A percentile compares a stretch with the other conserved stretches of the same genome.
Conservation (phyloP, 2,888 invertebrate genomes). For the Sphaeridia pumilis region DNA sequence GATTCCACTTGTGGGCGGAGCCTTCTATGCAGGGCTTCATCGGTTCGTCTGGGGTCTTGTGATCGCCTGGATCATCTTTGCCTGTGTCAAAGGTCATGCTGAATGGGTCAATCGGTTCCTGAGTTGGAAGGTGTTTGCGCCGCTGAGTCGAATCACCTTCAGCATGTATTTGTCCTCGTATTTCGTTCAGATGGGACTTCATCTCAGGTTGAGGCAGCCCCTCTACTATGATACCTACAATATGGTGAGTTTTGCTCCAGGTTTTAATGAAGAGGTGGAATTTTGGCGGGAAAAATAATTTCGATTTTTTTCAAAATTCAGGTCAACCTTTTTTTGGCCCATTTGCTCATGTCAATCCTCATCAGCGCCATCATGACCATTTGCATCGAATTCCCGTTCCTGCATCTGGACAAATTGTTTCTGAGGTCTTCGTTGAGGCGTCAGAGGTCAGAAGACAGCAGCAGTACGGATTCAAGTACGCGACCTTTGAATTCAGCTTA, state of each 20-base stretch:
- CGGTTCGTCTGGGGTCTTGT: slow-evolving; percentile 28
- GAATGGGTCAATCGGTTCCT: slow-evolving; percentile 21
- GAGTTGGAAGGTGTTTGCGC: slow-evolving; percentile 23
- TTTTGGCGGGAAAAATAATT: background rate
- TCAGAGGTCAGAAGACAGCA: too few species aligned
- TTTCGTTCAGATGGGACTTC: slow-evolving; percentile 8
- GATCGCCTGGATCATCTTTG: slow-evolving; percentile 35
- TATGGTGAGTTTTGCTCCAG: background rate
- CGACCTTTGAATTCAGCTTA: too few species aligned
- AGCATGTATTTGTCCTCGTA: slow-evolving; percentile 21
- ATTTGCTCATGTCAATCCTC: background rate
- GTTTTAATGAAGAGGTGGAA: background rate
- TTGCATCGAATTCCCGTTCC: slow-evolving; percentile 6
- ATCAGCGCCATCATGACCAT: slow-evolving; percentile 1
- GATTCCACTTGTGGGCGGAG: background rate
- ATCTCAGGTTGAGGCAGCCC: slow-evolving; percentile 2
- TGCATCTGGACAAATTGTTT: slow-evolving; percentile 8
- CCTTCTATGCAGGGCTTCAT: slow-evolving; percentile 29
- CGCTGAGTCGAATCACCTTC: slow-evolving; percentile 22
- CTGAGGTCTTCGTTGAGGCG: too few species aligned
- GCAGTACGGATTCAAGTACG: too few species aligned
- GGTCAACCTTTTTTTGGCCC: slow-evolving; percentile 1
- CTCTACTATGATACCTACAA: slow-evolving; percentile 4
- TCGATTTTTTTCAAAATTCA: background rate
- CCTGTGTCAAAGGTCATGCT: slow-evolving; percentile 35